Base-by-base conservation (phyloP, 1,140 invertebrate genomes). In the Bombus sylvicola region DNA sequence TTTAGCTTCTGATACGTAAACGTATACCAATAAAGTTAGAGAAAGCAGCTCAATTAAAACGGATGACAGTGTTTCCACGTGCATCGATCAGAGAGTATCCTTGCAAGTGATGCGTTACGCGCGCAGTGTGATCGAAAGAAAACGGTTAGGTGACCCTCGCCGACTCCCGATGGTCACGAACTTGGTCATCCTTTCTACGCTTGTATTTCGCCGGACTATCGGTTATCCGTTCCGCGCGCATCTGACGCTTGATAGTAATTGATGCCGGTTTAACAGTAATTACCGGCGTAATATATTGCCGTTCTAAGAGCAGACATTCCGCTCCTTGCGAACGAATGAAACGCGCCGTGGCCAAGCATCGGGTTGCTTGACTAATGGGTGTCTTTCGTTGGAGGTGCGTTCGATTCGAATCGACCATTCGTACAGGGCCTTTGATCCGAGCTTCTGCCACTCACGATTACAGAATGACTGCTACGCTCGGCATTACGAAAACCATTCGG, bases 91-190 rank as follows among this genome's bases (percentile, higher is more conserved):
- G 73, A 81, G 53, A 39, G 34, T 85, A 73, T 86, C 87, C 78
- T 87, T 41, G 85, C 72, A 43, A 84, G 66, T 82, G 87, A 89
- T 64, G 64, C 62, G 87, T 89, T 72, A 89, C 74, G 74, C 81
- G 62, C 28, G 18, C 62, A 80, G 66, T 86, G 83, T 83, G 78
- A 90, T 90, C 87, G 57, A 18, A 13, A 81, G 72, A 83, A 53
- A 90, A 88, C 83, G 87, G 84, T 90, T 88, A 81, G 39, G 78
- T 88, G 90, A 90, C 89, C 89, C 76, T 77, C 25, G 76, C 57
- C 66, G 75, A 83, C 74, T 88, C 15, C 41, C 47, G 68, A 75
- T 59, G 88, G 79, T 86, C 88, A 47, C 77, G 74, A 66, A 66
- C 79, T 62, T 83, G 81, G 68, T 75, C 86, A 80, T 85, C 66